Evolutionary conservation across 1,140 invertebrate genomes (phyloP), one percentile per base, ranked within the genome.

Genomic region (Meloidogyne floridensis): DNA sequence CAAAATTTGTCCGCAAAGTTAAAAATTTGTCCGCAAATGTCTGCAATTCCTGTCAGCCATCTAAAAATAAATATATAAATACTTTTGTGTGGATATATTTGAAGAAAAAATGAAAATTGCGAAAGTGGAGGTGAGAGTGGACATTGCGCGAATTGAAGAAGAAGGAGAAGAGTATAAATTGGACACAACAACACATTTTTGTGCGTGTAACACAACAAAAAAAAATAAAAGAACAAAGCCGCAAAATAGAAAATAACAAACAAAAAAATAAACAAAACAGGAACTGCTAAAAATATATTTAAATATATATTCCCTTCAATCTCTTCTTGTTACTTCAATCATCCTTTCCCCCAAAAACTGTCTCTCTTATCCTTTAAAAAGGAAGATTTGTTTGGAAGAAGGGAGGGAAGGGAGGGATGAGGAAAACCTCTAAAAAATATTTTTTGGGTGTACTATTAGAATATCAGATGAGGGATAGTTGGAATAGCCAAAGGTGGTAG

Each of bases 271-370:
- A 59, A 59, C 56, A 65, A 65, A 65, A 65, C 59, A 65, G 59
- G 59, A 65, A 65, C 59, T 65, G 15, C 13, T 65, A 65, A 65
- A 65, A n/a, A 65, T 65, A 65, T n/a, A n/a, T 59, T 59, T 59
- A 15, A 11, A 11, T 56, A 3, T 56, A 15, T 59, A 13, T 59
- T 6, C 5, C 6, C 59, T 65, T 65, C 59, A n/a, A 15, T 59
- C 56, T 15, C 15, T 59, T 15, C 15, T 32, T 2, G 32, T 32
- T 32, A 59, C 56, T 59, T 59, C 3, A 15, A 59, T 15, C 5
- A 3, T 59, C 15, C 15, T 15, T 59, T 59, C 8, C 56, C 13
- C 6, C 54, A 10, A 10, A 56, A 9, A 59, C 2, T 20, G 20
- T 32, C 32, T 32, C 32, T 32, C 32, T 32, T 32, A 32, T 32